A percentile compares a stretch with the other conserved stretches of the same genome.
These are phyloP conservation scores for Falco concolor DNA, from an alignment of 2,797 vertebrate genomes.

Conservation along the genomic window DNA sequence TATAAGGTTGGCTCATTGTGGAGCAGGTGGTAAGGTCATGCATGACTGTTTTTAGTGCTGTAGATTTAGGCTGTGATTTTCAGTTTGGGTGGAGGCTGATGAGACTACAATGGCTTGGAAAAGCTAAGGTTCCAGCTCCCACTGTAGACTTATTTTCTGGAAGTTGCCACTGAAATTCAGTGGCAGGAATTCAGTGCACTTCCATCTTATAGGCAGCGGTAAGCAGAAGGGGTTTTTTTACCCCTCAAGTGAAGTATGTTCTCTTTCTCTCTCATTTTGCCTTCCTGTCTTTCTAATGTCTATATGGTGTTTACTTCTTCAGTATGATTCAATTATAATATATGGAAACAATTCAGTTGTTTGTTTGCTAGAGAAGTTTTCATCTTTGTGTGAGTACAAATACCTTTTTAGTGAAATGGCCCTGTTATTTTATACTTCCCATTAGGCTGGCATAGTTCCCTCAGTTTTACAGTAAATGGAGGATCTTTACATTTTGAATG, in stretches of 20 bases:
- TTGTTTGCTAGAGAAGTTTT: slow-evolving; percentile 24
- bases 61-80: slow-evolving; percentile 46
- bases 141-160: neutral
- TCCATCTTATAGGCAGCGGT: neutral
- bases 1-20: slow-evolving; percentile 44
- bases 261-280: neutral
- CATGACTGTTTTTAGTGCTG: slow-evolving; percentile 54
- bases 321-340: neutral
- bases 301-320: neutral
- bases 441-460: slow-evolving; percentile 32
- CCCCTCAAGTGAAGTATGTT: neutral
- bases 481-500: slow-evolving; percentile 35
- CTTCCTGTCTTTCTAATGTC: neutral
- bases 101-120: neutral
- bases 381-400: neutral
- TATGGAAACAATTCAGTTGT: neutral
- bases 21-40: slow-evolving; percentile 65
- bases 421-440: slow-evolving; percentile 21
- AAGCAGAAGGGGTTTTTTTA: neutral
- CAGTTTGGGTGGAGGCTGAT: slow-evolving; percentile 23
- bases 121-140: neutral
- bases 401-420: neutral
- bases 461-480: slow-evolving; percentile 16
- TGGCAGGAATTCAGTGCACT: neutral
- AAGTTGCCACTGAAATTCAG: neutral